A percentile compares a stretch with the other conserved stretches of the same genome.
Conservation (phyloP, 1,140 invertebrate species). For the Sarcophaga peregrina region DNA sequence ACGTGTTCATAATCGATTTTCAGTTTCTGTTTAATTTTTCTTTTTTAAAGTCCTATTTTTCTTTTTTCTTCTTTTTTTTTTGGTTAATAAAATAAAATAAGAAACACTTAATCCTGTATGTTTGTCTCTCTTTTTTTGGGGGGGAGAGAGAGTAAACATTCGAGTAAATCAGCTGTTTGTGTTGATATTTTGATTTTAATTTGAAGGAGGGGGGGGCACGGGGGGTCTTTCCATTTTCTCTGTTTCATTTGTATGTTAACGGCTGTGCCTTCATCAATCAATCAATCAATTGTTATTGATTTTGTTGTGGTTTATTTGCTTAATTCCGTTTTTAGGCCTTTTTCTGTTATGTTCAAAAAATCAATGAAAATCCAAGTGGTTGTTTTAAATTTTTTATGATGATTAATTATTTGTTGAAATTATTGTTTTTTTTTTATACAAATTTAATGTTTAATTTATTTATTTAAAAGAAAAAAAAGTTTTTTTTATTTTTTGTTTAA, state of each 20-base stretch:
- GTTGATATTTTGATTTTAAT: too few relatives aligned
- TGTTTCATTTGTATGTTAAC: not conserved
- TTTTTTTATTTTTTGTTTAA: not conserved
- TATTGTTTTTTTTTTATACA: slow-evolving; percentile 17
- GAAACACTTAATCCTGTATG: not conserved
- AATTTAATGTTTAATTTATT: not conserved
- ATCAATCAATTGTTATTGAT: slow-evolving; percentile 2
- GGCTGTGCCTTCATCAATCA: not conserved
- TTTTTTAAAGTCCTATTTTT: too few relatives aligned
- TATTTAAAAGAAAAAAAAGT: not conserved
- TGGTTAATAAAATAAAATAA: not conserved
- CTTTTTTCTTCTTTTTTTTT: not conserved
- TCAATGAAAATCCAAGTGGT: not conserved
- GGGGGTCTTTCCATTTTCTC: not conserved
- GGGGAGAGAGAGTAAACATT: not conserved
- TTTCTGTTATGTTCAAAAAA: not conserved
- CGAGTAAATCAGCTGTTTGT: not conserved
- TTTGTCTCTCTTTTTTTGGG: not conserved
- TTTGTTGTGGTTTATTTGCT: not conserved
- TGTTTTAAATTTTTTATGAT: not conserved
- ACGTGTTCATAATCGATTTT: not conserved
- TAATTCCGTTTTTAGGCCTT: not conserved
- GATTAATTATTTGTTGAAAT: not conserved
- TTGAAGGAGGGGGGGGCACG: too few relatives aligned
- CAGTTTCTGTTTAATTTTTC: too few relatives aligned